Evolutionary conservation across 1,140 invertebrate genomes (phyloP).

Genomic region (Drosophila jambulina): DNA sequence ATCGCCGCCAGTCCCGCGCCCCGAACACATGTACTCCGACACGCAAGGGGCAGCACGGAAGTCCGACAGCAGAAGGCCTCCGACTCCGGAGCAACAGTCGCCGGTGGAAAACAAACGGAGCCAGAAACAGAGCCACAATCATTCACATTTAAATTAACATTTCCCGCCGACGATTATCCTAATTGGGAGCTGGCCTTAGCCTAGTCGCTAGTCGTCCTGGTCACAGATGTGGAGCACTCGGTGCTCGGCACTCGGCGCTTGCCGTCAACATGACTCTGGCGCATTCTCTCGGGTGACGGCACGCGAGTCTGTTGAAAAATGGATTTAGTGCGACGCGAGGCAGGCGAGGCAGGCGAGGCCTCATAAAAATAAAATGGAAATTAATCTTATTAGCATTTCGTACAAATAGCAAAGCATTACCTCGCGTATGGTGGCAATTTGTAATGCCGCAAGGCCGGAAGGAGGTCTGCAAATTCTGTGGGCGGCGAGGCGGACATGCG

Average conservation of each 20-base stretch:
- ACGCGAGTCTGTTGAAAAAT: conserved; percentile 73
- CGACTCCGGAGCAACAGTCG: conserved; percentile 6
- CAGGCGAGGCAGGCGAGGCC: conserved; percentile 34
- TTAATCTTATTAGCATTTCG: conserved; percentile 84
- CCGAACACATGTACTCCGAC: conserved; percentile 46
- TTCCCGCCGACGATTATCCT: conserved; percentile 82
- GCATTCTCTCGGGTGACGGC: conserved; percentile 41
- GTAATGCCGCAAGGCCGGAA: conserved; percentile 45
- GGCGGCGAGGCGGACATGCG: conserved; percentile 26
- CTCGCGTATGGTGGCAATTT: conserved; percentile 69
- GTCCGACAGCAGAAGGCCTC: background rate
- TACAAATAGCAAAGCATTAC: conserved; percentile 77
- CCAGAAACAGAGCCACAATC: conserved; percentile 60
- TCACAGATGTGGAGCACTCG: conserved; percentile 50
- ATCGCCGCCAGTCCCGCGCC: conserved; percentile 42
- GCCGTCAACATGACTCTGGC: background rate
- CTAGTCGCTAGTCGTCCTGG: conserved; percentile 11
- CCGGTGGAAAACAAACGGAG: background rate
- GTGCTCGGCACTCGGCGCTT: background rate
- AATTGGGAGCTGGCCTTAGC: conserved; percentile 68
- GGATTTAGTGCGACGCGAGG: conserved; percentile 48
- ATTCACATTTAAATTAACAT: conserved; percentile 85
- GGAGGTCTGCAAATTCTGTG: conserved; percentile 11
- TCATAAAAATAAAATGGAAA: conserved; percentile 61
- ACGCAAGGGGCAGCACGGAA: conserved; percentile 70